Evolutionary conservation across 1,140 invertebrate genomes (phyloP).

Genomic region (Sycobia sp.): DNA sequence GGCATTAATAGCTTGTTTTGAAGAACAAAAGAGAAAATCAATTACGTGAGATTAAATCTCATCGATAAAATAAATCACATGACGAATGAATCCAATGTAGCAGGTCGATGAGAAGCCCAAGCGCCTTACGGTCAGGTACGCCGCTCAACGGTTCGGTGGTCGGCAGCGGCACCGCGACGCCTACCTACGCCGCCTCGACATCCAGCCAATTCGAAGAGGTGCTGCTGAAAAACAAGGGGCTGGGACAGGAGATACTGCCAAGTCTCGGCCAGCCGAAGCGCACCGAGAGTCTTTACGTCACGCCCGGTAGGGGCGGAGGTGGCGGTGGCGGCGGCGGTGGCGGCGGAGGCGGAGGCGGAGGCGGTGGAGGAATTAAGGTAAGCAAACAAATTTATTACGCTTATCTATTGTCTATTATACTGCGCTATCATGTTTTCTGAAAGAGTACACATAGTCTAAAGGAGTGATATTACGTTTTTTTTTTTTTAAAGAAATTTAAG

Average conservation of each 20-base stretch:
- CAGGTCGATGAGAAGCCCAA: conserved; percentile 60
- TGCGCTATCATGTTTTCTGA: background rate
- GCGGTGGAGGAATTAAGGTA: conserved; percentile 50
- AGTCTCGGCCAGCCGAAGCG: conserved; percentile 83
- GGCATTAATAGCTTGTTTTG: no score
- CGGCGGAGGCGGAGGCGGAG: conserved; percentile 48
- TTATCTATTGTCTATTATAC: conserved; percentile 5
- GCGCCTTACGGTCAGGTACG: conserved; percentile 58
- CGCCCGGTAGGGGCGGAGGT: conserved; percentile 43
- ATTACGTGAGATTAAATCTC: no score
- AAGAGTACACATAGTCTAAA: no score
- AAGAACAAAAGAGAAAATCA: no score
- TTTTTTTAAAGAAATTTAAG: no score
- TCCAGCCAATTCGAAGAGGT: conserved; percentile 75
- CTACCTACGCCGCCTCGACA: conserved; percentile 56
- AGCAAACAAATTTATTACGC: conserved; percentile 39
- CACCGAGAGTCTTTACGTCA: conserved; percentile 78
- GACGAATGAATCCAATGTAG: no score
- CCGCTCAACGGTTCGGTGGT: conserved; percentile 55
- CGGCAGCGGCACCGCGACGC: conserved; percentile 63
- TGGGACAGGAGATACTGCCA: conserved; percentile 86
- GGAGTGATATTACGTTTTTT: no score
- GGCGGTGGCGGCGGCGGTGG: conserved; percentile 49
- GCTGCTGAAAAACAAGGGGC: conserved; percentile 74
- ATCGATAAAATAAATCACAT: no score